These are phyloP conservation scores for Heliconius congener DNA, from an alignment of 1,140 invertebrate genomes.

Conservation along the genomic window DNA sequence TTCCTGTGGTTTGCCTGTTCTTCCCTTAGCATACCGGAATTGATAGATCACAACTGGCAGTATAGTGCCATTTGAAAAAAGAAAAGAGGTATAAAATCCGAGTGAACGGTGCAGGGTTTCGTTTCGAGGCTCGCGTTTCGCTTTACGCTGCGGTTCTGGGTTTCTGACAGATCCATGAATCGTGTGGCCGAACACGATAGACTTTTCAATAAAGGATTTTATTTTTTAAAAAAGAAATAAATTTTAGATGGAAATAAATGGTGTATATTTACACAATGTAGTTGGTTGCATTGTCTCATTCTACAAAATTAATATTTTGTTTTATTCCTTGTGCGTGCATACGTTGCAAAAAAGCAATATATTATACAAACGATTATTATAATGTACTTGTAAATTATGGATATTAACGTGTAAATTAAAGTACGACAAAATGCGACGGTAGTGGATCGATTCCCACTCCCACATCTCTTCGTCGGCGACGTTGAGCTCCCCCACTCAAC, in stretches of 20 bases:
- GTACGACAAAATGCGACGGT: too few relatives aligned
- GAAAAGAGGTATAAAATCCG: slow-evolving; percentile 29
- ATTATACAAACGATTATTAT: too few relatives aligned
- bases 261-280: neutral
- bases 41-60: slow-evolving; percentile 43
- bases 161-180: slow-evolving; percentile 67
- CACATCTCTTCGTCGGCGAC: too few relatives aligned
- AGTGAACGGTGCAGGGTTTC: slow-evolving; percentile 25
- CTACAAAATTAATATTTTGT: too few relatives aligned
- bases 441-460: too few relatives aligned
- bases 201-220: slow-evolving; percentile 55
- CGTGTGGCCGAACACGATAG: slow-evolving; percentile 58
- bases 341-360: too few relatives aligned
- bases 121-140: slow-evolving; percentile 38
- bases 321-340: too few relatives aligned
- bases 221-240: slow-evolving; percentile 29
- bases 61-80: slow-evolving; percentile 37
- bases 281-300: too few relatives aligned
- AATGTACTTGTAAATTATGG: too few relatives aligned
- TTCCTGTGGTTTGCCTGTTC: slow-evolving; percentile 31
- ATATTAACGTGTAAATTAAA: too few relatives aligned
- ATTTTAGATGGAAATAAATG: neutral
- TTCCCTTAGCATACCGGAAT: slow-evolving; percentile 42
- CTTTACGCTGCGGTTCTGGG: slow-evolving; percentile 57
- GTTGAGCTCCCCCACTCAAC: too few relatives aligned